These are phyloP conservation scores for Hypomecis punctinalis DNA, from an alignment of 2,888 invertebrate species.

Conservation along the genomic window DNA sequence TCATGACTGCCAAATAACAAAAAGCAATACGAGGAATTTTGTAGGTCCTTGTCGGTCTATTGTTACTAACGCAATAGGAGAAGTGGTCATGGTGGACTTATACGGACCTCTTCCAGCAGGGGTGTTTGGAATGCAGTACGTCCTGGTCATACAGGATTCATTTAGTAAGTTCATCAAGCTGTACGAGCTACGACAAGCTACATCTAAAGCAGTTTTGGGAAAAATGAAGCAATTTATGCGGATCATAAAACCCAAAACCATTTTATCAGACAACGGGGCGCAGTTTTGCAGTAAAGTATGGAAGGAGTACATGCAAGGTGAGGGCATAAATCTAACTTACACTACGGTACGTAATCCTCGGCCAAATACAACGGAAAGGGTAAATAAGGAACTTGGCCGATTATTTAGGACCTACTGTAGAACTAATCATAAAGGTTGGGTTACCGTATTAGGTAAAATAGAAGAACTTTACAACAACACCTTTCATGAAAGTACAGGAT, in stretches of 20 bases:
- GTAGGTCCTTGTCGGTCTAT: conserved; percentile 33
- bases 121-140: conserved; percentile 32
- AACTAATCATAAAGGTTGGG: conserved; percentile 40
- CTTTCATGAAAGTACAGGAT: conserved; percentile 37
- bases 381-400: conserved; percentile 41
- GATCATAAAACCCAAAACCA: not conserved
- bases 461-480: conserved; percentile 43
- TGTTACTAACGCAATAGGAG: conserved; percentile 32
- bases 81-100: conserved; percentile 42
- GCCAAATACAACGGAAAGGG: conserved; percentile 40
- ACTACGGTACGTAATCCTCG: conserved; percentile 43
- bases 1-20: conserved; percentile 41
- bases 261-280: conserved; percentile 39
- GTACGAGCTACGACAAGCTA: conserved; percentile 19
- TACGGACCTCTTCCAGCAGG: conserved; percentile 39
- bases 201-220: conserved; percentile 17
- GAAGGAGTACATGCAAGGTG: conserved; percentile 13
- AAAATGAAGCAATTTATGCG: conserved; percentile 25
- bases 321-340: conserved; percentile 24
- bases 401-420: conserved; percentile 42
- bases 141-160: conserved; percentile 39
- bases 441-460: conserved; percentile 20
- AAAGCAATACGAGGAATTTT: conserved; percentile 28
- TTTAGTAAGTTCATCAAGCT: conserved; percentile 40
- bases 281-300: conserved; percentile 32